Percentiles rank a stretch among this genome's conserved stretches.
Evolutionary conservation across 2,113 vertebrate genomes (phyloP).

Genomic region (Ciconia stormi): DNA sequence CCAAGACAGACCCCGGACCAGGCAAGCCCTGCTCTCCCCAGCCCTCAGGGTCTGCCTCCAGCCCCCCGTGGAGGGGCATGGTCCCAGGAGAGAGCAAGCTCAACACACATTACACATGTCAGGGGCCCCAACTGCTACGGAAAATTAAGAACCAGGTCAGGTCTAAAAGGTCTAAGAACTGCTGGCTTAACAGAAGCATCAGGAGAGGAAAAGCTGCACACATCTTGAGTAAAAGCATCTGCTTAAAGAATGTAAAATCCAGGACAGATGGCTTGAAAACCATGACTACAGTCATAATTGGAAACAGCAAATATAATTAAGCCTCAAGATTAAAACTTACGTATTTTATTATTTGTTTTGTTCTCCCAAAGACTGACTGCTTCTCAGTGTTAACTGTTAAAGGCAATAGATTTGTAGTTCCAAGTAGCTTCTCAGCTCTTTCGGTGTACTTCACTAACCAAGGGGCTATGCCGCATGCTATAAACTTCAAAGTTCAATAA

Average conservation of each 20-base stretch:
- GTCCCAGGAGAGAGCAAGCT: background rate
- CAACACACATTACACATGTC: rapidly evolving
- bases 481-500: background rate
- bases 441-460: background rate
- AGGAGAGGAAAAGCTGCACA: background rate
- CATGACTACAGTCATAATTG: background rate
- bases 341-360: background rate
- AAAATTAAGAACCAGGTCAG: background rate
- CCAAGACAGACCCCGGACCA: background rate
- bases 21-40: background rate
- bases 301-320: background rate
- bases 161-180: background rate
- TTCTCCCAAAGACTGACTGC: background rate
- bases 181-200: background rate
- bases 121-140: background rate
- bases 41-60: background rate
- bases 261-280: background rate
- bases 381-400: background rate
- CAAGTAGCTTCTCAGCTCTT: background rate
- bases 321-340: background rate
- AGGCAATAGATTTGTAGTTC: background rate
- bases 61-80: rapidly evolving
- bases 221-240: background rate
- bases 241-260: background rate
- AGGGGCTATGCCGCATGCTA: background rate